Conservation (phyloP, 2,113 vertebrate species). For the Cyprinodon tularosa region DNA sequence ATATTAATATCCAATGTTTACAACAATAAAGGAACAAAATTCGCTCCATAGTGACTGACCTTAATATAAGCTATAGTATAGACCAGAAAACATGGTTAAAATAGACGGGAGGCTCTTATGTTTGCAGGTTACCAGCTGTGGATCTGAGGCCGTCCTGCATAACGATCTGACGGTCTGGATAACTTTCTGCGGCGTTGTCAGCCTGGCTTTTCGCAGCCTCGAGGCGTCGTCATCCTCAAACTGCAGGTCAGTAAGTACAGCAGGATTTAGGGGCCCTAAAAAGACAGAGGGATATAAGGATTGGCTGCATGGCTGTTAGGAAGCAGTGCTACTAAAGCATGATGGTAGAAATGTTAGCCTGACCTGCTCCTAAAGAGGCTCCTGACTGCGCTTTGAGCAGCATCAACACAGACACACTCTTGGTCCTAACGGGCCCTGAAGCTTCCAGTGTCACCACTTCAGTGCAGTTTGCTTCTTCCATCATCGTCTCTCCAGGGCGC, state of each 20-base stretch:
- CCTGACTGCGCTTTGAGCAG: slow-evolving; percentile 75
- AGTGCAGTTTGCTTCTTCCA: slow-evolving; percentile 81
- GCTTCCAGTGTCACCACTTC: slow-evolving; percentile 68
- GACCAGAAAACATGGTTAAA: not conserved
- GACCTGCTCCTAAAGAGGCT: slow-evolving; percentile 61
- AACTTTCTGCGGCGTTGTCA: slow-evolving; percentile 53
- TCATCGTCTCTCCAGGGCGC: slow-evolving; percentile 53
- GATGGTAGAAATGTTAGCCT: not conserved
- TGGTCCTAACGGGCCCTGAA: slow-evolving; percentile 60
- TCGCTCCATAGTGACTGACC: too few species aligned
- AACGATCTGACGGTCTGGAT: slow-evolving; percentile 69
- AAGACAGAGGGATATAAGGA: slow-evolving; percentile 1
- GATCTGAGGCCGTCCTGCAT: slow-evolving; percentile 71
- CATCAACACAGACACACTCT: slow-evolving; percentile 69
- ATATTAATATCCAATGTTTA: too few species aligned
- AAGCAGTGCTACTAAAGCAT: not conserved
- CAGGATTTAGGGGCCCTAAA: slow-evolving; percentile 50
- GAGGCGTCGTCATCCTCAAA: slow-evolving; percentile 69
- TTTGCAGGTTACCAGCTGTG: slow-evolving; percentile 68
- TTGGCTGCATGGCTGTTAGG: not conserved
- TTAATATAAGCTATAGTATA: not conserved
- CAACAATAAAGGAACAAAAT: too few species aligned
- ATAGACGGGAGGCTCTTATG: not conserved
- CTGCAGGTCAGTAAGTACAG: slow-evolving; percentile 54
- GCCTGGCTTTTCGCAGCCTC: slow-evolving; percentile 35